phyloP scores from a whole-genome alignment of 2,113 vertebrate species.

The Brachyhypopomus gauderio region DNA sequence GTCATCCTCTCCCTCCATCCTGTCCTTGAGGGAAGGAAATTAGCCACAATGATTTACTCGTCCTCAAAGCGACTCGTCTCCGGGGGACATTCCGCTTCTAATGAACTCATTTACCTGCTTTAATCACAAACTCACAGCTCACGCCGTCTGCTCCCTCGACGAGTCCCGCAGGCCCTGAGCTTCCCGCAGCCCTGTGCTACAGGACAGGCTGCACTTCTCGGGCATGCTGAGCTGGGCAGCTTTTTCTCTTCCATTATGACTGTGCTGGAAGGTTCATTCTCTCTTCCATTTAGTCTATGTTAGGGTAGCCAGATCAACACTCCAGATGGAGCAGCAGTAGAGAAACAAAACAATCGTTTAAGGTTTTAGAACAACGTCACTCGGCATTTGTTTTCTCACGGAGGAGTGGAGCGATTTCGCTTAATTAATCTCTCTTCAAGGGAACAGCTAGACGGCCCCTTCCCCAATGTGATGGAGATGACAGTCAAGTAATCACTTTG shows the following conservation, averaged over 20 bases:
- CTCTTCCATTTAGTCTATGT: background rate
- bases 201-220: background rate
- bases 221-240: slow-evolving; percentile 18
- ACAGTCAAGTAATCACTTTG: slow-evolving; percentile 37
- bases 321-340: background rate
- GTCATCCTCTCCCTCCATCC: slow-evolving; percentile 22
- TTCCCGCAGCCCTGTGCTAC: background rate
- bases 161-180: slow-evolving; percentile 24
- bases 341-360: background rate
- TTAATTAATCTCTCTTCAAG: slow-evolving; percentile 35
- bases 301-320: slow-evolving; percentile 9
- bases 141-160: slow-evolving; percentile 40
- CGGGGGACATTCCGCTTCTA: slow-evolving; percentile 50
- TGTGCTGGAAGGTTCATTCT: slow-evolving; percentile 10
- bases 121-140: slow-evolving; percentile 60
- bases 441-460: slow-evolving; percentile 14
- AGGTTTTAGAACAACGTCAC: background rate
- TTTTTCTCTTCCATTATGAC: slow-evolving; percentile 21
- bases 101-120: slow-evolving; percentile 59
- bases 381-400: slow-evolving; percentile 8
- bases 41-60: slow-evolving; percentile 57
- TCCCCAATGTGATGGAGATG: slow-evolving; percentile 8
- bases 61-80: slow-evolving; percentile 47
- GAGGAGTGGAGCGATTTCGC: slow-evolving; percentile 19
- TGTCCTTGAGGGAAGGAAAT: slow-evolving; percentile 53